Percentiles rank a stretch among this genome's conserved stretches.
Evolutionary conservation across 2,113 vertebrate species (phyloP).

Genomic region (Dasypus novemcinctus): DNA sequence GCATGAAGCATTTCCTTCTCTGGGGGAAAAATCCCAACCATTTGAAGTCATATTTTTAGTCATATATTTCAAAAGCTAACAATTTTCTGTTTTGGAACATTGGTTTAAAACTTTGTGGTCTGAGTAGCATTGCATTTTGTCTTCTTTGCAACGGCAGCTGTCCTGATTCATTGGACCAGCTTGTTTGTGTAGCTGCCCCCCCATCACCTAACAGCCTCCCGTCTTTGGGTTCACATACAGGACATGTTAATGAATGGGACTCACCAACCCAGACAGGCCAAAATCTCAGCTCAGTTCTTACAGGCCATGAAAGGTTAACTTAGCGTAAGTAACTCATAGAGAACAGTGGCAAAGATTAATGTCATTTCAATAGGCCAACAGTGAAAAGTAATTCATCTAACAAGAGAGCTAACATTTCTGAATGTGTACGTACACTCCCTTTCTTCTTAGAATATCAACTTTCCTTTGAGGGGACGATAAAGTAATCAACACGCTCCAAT

Average conservation of each 20-base stretch:
- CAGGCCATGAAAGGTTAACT: neutral
- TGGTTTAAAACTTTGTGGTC: neutral
- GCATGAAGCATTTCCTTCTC: neutral
- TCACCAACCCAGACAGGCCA: neutral
- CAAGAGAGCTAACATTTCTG: neutral
- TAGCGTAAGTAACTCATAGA: neutral
- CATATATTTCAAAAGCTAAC: neutral
- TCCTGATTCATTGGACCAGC: neutral
- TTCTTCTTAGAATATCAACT: neutral
- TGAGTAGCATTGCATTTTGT: neutral
- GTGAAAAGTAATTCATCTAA: neutral
- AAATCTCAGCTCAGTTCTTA: neutral
- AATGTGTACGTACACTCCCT: neutral
- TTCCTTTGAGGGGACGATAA: neutral
- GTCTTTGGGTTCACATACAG: neutral
- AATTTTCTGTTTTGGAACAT: neutral
- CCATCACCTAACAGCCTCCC: neutral
- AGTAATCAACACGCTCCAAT: neutral
- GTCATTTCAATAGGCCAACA: neutral
- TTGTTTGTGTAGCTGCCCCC: neutral
- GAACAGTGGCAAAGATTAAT: neutral
- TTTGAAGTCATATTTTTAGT: neutral
- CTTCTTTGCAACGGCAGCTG: neutral
- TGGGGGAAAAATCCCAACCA: neutral
- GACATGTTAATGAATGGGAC: neutral